These are phyloP conservation scores for Tragelaphus imberbis DNA, from an alignment of 2,113 vertebrate genomes.

Conservation along the genomic window DNA sequence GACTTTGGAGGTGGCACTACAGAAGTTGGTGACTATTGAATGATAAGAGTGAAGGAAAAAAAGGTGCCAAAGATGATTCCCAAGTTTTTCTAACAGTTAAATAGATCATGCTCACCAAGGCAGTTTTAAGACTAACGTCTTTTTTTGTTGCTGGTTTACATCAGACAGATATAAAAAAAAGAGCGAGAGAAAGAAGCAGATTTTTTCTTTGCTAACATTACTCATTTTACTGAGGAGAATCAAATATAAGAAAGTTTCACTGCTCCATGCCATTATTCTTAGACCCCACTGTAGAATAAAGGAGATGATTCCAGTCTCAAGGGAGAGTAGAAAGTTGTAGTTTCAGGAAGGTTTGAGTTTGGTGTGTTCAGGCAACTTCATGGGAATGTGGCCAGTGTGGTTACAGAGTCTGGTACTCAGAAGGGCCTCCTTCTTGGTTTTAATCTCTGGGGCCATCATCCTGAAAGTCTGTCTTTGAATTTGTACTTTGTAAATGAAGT, in stretches of 20 bases:
- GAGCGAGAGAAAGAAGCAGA: neutral
- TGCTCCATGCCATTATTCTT: neutral
- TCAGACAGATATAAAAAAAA: neutral
- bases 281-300: neutral
- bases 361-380: neutral
- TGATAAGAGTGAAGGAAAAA: neutral
- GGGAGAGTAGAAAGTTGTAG: neutral
- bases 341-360: neutral
- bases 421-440: neutral
- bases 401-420: neutral
- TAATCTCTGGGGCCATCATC: neutral
- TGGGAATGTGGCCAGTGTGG: neutral
- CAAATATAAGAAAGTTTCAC: neutral
- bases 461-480: neutral
- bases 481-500: neutral
- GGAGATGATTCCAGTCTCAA: neutral
- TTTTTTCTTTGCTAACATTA: neutral
- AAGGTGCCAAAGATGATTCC: neutral
- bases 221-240: neutral
- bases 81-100: neutral
- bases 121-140: neutral
- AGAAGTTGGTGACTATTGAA: neutral
- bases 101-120: neutral
- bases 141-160: neutral
- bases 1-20: neutral